Evolutionary conservation across 1,140 invertebrate species (phyloP).

Genomic region (Microplitis mediator): DNA sequence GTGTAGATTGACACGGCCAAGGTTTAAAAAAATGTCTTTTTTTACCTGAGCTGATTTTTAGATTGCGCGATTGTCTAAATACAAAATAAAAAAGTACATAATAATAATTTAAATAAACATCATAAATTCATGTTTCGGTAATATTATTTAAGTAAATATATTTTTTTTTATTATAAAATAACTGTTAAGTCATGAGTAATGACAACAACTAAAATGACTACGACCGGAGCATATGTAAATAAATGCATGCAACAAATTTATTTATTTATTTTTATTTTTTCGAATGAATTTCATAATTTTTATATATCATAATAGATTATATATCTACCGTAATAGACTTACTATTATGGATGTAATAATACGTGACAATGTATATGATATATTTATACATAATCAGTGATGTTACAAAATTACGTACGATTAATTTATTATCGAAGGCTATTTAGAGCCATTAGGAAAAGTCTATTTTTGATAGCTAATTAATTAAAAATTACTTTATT

Average conservation of each 20-base stretch:
- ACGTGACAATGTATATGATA: no score
- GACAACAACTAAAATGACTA: neutral
- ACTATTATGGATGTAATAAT: no score
- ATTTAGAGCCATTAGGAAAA: no score
- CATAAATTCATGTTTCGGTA: neutral
- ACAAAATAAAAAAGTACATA: neutral
- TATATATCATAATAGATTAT: no score
- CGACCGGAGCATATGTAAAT: neutral
- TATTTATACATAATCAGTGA: no score
- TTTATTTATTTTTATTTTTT: no score
- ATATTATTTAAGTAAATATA: neutral
- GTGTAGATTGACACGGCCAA: slow-evolving; percentile 2
- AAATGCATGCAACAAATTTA: neutral
- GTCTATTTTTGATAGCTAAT: no score
- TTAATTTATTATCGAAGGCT: no score
- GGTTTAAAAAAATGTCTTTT: neutral
- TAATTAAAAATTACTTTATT: no score
- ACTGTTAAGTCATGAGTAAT: neutral
- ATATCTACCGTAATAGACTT: no score
- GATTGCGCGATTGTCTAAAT: slow-evolving; percentile 8
- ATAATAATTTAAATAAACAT: slow-evolving; percentile 1
- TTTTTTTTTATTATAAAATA: neutral
- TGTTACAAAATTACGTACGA: no score
- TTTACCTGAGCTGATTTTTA: slow-evolving; percentile 2
- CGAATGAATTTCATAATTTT: no score